Evolutionary conservation across 2,113 vertebrate species (phyloP).

Genomic region (Caranx melampygus): DNA sequence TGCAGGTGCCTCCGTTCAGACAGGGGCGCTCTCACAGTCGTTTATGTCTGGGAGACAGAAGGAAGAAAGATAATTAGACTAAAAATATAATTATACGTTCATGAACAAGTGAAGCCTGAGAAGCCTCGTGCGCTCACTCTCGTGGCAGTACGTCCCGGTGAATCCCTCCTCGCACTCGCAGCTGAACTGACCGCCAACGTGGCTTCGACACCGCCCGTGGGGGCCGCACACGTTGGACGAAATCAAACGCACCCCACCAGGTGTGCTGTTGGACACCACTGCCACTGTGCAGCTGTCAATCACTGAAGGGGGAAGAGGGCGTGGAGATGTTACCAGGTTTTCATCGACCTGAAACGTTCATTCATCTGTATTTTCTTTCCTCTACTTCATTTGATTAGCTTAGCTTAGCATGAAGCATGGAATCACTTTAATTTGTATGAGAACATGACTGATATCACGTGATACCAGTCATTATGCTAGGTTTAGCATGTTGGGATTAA

Average conservation of each 20-base stretch:
- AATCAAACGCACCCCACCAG: slow-evolving; percentile 89
- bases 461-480: no score
- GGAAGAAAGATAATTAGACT: no score
- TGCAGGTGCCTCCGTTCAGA: slow-evolving; percentile 91
- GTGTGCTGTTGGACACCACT: slow-evolving; percentile 90
- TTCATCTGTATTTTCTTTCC: no score
- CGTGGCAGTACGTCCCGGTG: slow-evolving; percentile 93
- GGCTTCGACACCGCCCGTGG: slow-evolving; percentile 92
- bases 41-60: slow-evolving; percentile 87
- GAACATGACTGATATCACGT: no score
- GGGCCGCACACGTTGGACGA: slow-evolving; percentile 94
- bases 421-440: no score
- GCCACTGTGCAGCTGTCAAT: slow-evolving; percentile 97
- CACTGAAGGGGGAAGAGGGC: slow-evolving; percentile 78
- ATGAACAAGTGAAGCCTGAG: no score
- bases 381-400: no score
- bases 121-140: slow-evolving; percentile 86
- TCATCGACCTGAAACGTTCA: no score
- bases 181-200: slow-evolving; percentile 92
- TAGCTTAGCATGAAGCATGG: no score
- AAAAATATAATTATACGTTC: no score
- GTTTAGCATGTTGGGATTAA: no score
- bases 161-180: slow-evolving; percentile 94
- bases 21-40: slow-evolving; percentile 92
- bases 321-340: not conserved